Evolutionary conservation across 2,113 vertebrate genomes (phyloP).

Genomic region (Brachyistius frenatus): DNA sequence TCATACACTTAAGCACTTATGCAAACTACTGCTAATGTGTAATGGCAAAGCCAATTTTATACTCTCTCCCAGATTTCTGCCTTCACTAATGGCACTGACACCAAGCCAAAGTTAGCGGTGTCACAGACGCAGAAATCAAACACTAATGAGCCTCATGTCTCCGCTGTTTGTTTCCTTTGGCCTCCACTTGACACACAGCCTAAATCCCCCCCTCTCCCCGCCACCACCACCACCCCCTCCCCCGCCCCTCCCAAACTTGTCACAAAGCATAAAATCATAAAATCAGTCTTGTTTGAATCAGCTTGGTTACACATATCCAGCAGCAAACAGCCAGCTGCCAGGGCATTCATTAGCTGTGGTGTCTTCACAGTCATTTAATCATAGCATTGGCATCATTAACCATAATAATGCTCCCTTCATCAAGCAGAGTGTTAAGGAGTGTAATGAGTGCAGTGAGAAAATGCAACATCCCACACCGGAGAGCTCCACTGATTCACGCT

Average conservation of each 20-base stretch:
- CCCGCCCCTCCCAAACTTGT: slow-evolving; percentile 1
- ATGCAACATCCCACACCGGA: slow-evolving; percentile 40
- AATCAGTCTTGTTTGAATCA: slow-evolving; percentile 42
- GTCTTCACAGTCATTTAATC: slow-evolving; percentile 51
- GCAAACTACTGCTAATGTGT: slow-evolving; percentile 30
- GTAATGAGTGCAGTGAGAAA: slow-evolving; percentile 66
- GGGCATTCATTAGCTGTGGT: slow-evolving; percentile 47
- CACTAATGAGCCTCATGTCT: slow-evolving; percentile 19
- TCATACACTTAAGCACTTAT: neutral
- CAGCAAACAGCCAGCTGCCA: slow-evolving; percentile 50
- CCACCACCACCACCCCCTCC: neutral
- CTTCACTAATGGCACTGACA: slow-evolving; percentile 38
- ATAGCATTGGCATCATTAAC: slow-evolving; percentile 55
- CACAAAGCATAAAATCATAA: slow-evolving; percentile 59
- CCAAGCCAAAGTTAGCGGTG: slow-evolving; percentile 34
- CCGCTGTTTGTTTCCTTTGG: slow-evolving; percentile 6
- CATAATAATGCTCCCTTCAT: slow-evolving; percentile 27
- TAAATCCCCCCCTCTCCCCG: neutral
- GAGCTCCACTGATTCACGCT: slow-evolving; percentile 30
- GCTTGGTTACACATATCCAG: slow-evolving; percentile 54
- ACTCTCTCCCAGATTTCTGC: slow-evolving; percentile 9
- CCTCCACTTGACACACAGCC: neutral
- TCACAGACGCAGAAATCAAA: slow-evolving; percentile 5
- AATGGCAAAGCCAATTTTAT: slow-evolving; percentile 54
- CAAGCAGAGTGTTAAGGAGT: slow-evolving; percentile 24